Conservation (phyloP, 2,113 vertebrate species). For the Elanus axillaris region DNA sequence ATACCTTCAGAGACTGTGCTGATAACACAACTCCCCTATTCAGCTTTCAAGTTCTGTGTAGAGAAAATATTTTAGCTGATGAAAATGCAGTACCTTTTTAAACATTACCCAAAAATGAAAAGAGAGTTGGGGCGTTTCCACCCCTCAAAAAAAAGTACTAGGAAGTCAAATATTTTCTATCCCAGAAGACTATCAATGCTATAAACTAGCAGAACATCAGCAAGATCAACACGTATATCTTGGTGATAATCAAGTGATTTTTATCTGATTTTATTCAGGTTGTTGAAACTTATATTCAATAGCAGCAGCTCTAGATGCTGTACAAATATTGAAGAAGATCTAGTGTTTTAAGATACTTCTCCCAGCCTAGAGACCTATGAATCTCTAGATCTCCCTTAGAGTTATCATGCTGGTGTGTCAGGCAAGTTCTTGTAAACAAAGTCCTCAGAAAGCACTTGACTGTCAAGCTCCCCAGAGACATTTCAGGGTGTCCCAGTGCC, state of each 20-base stretch:
- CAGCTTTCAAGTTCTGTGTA: not conserved
- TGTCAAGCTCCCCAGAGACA: not conserved
- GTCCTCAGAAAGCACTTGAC: not conserved
- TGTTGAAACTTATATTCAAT: not conserved
- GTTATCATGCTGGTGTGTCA: not conserved
- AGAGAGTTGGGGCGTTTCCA: not conserved
- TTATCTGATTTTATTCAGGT: not conserved
- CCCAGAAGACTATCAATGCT: not conserved
- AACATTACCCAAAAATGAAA: not conserved
- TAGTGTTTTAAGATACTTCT: not conserved
- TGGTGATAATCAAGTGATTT: not conserved
- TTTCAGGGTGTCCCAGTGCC: not conserved
- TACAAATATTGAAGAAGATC: not conserved
- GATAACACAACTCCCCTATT: not conserved
- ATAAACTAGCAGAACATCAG: not conserved
- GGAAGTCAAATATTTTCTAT: not conserved
- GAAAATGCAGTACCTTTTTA: not conserved
- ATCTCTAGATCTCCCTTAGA: not conserved
- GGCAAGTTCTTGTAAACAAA: not conserved
- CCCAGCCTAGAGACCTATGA: rapidly evolving
- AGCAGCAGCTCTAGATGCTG: not conserved
- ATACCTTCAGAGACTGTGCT: not conserved
- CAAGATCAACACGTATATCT: not conserved
- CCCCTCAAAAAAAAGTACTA: not conserved
- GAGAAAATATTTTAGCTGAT: not conserved